Evolutionary conservation across 2,113 vertebrate genomes (phyloP).

Genomic region (Scalopus aquaticus): DNA sequence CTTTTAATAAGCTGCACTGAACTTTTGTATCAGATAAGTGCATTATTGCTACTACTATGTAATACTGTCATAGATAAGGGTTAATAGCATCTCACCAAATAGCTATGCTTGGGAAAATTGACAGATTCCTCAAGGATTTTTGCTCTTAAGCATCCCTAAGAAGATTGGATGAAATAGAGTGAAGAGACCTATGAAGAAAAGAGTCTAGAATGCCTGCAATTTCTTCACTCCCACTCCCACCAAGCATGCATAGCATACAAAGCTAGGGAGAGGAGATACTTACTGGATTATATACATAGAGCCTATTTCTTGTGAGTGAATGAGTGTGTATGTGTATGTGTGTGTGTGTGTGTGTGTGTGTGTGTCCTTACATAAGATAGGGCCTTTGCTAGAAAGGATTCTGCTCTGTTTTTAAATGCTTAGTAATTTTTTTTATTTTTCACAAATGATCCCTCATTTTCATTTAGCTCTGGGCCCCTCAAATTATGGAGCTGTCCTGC

Average conservation of each 20-base stretch:
- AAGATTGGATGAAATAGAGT: neutral
- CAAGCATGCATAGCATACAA: neutral
- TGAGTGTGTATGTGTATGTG: too few species aligned
- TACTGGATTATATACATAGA: neutral
- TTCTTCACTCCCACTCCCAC: neutral
- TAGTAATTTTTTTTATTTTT: neutral
- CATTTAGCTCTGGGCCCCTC: neutral
- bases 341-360: neutral
- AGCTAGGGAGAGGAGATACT: neutral
- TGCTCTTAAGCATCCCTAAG: neutral
- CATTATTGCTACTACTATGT: neutral
- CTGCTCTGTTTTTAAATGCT: neutral
- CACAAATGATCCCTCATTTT: neutral
- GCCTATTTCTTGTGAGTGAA: neutral
- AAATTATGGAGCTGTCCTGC: neutral
- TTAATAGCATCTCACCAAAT: neutral
- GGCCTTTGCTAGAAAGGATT: neutral
- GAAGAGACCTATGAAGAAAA: neutral
- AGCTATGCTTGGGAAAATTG: neutral
- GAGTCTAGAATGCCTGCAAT: neutral
- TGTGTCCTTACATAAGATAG: neutral
- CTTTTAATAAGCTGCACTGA: slow-evolving; percentile 3
- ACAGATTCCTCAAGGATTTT: neutral
- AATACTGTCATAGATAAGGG: neutral
- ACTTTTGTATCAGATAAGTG: slow-evolving; percentile 43